Percentiles rank a stretch among this genome's conserved stretches.
These are phyloP conservation scores for Trichonephila inaurata DNA, from an alignment of 1,140 invertebrate species.

Conservation along the genomic window DNA sequence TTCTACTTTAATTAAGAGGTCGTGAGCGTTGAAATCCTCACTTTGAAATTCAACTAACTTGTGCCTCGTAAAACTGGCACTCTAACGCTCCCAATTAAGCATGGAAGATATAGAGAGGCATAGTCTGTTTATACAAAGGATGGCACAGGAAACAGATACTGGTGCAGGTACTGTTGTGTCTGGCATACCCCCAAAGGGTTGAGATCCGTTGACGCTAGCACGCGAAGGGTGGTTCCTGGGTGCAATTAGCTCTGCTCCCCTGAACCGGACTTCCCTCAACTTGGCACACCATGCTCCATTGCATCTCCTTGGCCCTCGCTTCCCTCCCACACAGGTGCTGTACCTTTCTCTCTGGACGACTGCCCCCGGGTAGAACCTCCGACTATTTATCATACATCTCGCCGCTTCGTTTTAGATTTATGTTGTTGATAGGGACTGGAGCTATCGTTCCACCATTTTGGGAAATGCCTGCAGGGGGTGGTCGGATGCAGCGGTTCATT, in stretches of 20 bases:
- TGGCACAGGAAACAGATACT: slow-evolving; percentile 29
- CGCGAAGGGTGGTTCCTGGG: slow-evolving; percentile 62
- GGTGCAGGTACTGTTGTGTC: not conserved
- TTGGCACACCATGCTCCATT: not conserved
- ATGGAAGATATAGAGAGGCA: not conserved
- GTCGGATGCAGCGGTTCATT: slow-evolving; percentile 22
- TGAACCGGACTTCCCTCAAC: slow-evolving; percentile 57
- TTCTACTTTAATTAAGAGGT: slow-evolving; percentile 29
- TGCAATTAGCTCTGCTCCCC: slow-evolving; percentile 66
- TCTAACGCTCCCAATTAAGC: slow-evolving; percentile 6
- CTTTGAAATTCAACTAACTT: not conserved
- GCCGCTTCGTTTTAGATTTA: slow-evolving; percentile 32
- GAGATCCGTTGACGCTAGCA: slow-evolving; percentile 38
- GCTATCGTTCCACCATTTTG: not conserved
- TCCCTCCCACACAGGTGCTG: slow-evolving; percentile 7
- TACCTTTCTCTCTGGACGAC: slow-evolving; percentile 22
- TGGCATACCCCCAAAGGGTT: not conserved
- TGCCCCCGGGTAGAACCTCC: slow-evolving; percentile 12
- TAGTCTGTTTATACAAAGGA: not conserved
- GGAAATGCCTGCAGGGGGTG: not conserved
- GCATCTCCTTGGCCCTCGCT: not conserved
- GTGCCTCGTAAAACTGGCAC: not conserved
- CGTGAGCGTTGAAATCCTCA: slow-evolving; percentile 25
- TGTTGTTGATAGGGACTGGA: not conserved
- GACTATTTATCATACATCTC: slow-evolving; percentile 38